Evolutionary conservation across 2,113 vertebrate species (phyloP), one percentile per base, ranked within the genome.

Genomic region (Sphaerodactylus townsendi): DNA sequence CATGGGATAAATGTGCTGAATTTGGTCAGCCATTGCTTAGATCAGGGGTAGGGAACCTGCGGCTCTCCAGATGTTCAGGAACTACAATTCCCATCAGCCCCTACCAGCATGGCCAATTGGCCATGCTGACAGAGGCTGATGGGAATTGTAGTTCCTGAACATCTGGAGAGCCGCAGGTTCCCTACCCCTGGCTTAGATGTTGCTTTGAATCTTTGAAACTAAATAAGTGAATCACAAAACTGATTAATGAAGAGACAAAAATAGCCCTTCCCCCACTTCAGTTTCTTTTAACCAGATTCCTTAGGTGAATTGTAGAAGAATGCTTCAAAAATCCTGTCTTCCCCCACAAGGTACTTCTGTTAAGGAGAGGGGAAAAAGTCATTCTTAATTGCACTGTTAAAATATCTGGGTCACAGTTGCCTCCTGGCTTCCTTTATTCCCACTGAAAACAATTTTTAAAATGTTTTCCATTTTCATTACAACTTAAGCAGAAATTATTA

Each of bases 401-500:
- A 21, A 79, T 46, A 35, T 70, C 81, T 79, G 84, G 37, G 75
- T 72, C 77, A 89, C 81, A 79, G 19, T 77, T 87, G 75, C 7
- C 35, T 68, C 77, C 64, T 70, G 77, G 25, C 46, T 56, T 89
- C 82, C 14, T 89, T 46, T 3, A 10, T 82, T 83, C 0, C 71
- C 9, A 0, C 70, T 41, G 80, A 83, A 83, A 70, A 65, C 72
- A 76, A 62, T 48, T 41, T 88, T 80, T 81, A 85, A 65, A 81
- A 86, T 17, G 56, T 72, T 44, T 35, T 75, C 2, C 3, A 23
- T 70, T 70, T 53, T 72, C 30, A 46, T 66, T 65, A 69, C 87
- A 77, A 84, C 35, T 88, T 85, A 30, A 75, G 17, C 15, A 82
- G 37, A 87, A 89, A 73, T 59, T 79, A 5, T 76, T 87, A 81